phyloP scores from a whole-genome alignment of 2,113 vertebrate species.

The Nesogale talazaci region DNA sequence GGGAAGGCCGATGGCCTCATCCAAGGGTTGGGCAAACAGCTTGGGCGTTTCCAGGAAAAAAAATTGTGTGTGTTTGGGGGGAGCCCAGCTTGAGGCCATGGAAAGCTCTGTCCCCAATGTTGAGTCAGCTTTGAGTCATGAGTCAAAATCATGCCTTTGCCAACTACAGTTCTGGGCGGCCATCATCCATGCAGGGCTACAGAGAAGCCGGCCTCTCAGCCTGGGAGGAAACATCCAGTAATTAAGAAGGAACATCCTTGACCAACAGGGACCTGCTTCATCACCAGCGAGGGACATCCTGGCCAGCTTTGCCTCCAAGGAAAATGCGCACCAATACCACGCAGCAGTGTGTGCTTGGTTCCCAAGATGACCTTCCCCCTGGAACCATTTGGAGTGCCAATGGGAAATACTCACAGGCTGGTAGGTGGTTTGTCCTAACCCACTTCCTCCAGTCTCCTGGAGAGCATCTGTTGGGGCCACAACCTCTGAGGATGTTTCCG shows the following conservation, averaged over 20 bases:
- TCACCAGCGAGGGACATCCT: neutral
- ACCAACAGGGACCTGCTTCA: constrained; percentile 71
- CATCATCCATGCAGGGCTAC: constrained; percentile 82
- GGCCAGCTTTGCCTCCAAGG: constrained; percentile 33
- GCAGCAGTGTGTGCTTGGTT: constrained; percentile 66
- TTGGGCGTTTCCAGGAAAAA: constrained; percentile 81
- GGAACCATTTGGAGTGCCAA: neutral
- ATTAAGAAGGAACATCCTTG: constrained; percentile 80
- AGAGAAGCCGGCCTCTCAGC: constrained; percentile 81
- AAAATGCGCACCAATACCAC: constrained; percentile 61
- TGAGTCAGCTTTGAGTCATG: constrained; percentile 87
- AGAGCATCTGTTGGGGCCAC: neutral
- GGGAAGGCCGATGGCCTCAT: neutral
- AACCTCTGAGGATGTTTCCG: fast-evolving
- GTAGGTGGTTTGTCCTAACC: neutral
- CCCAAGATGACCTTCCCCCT: neutral
- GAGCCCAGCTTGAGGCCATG: constrained; percentile 83
- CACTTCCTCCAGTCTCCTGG: neutral
- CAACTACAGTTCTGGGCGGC: constrained; percentile 83
- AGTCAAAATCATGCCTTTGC: constrained; percentile 80
- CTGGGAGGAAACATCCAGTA: constrained; percentile 79
- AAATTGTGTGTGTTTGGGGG: neutral
- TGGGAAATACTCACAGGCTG: neutral
- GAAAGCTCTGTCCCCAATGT: constrained; percentile 79
- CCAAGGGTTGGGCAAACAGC: neutral